phyloP scores from a whole-genome alignment of 1,140 invertebrate genomes.

The Brachionus angularis region DNA sequence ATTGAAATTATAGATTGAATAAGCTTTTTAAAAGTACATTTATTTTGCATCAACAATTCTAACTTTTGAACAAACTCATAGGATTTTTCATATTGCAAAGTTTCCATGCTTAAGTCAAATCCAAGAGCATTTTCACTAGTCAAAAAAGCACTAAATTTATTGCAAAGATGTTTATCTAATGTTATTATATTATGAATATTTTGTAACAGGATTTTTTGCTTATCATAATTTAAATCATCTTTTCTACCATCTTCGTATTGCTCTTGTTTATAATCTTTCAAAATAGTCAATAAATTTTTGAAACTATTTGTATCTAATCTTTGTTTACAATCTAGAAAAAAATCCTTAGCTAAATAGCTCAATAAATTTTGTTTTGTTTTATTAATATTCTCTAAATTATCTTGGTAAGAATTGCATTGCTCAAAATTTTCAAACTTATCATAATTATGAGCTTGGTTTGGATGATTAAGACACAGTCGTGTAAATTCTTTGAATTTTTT shows the following conservation, averaged over 20 bases:
- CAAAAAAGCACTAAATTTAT: constrained; percentile 28
- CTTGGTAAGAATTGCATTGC: neutral
- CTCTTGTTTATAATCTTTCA: too few relatives aligned
- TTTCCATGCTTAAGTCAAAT: neutral
- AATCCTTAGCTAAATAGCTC: neutral
- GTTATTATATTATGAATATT: constrained; percentile 13
- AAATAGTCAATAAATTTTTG: neutral
- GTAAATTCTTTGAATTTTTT: too few relatives aligned
- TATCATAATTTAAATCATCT: neutral
- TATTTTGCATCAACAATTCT: neutral
- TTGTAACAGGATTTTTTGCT: neutral
- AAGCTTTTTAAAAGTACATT: constrained; percentile 2
- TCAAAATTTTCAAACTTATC: neutral
- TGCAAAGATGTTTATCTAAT: neutral
- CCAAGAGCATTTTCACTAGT: constrained; percentile 2
- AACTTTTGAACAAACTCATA: constrained; percentile 8
- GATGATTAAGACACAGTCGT: too few relatives aligned
- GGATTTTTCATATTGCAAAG: constrained; percentile 9
- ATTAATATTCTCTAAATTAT: neutral
- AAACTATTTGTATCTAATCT: constrained; percentile 10
- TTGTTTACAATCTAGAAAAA: constrained; percentile 29
- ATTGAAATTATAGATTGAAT: constrained; percentile 7
- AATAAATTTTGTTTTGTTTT: constrained; percentile 1
- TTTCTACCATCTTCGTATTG: neutral
- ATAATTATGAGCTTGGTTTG: too few relatives aligned